Evolutionary conservation across 2,113 vertebrate species (phyloP), one percentile per base, ranked within the genome.

Genomic region (Oxyruncus cristatus): DNA sequence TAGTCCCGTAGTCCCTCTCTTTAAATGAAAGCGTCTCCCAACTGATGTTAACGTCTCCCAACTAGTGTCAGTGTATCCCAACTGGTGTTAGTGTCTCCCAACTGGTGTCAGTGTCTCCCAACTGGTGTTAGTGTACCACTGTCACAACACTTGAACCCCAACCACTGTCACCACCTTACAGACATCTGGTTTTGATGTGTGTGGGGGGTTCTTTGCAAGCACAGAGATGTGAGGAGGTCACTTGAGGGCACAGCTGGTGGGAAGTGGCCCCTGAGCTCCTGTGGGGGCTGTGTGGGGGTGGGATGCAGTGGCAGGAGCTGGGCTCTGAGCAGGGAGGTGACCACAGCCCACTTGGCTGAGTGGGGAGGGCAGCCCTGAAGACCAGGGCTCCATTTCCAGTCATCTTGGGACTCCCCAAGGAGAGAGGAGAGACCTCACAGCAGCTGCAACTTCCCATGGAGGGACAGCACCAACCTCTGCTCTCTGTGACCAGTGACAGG

Each of bases 161-260:
- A 19, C 33, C 37, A 9, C 35, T 11, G 42, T 77, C 53, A 46
- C 22, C 30, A 37, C 37, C 14, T 50, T 2, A 66, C 42, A 56
- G 52, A 41, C 33, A 17, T 26, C 58, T 23, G 2, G 10, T 14
- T 58, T 16, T 56, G 71, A 44, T 30, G 35, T 4, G 9, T 3
- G n/a, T n/a, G n/a, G n/a, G 28, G 16, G 10, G 16, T 61, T 50
- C 47, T 46, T 11, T 72, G 53, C 23, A 41, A 55, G 52, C 15
- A 11, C 1, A 1, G 80, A 32, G 39, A 16, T 46, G 33, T 6
- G 33, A 65, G 20, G 42, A 84, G 26, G 33, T 26, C 73, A 15
- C 39, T 39, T 0, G 0, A 37, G 41, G 0, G 5, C 53, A 33
- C 30, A 26, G 86, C 22, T 0, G 4, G 18, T 62, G 47, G 37